These are phyloP conservation scores for Triops cancriformis DNA, from an alignment of 1,140 invertebrate genomes.

Conservation along the genomic window DNA sequence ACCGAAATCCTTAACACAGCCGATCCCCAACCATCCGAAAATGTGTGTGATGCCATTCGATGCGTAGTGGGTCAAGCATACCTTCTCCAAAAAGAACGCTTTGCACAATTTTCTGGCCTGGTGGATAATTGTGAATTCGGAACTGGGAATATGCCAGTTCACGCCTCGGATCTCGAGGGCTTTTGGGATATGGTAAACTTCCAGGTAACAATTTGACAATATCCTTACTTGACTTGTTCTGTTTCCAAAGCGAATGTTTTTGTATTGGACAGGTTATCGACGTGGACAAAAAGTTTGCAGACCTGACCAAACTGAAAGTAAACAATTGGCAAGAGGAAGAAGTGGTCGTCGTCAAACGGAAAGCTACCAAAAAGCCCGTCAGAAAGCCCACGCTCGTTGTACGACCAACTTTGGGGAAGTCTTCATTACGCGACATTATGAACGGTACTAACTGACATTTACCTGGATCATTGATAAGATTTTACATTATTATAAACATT, in stretches of 20 bases:
- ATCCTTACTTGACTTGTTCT: not conserved
- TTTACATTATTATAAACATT: too few species aligned
- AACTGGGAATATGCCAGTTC: constrained; percentile 50
- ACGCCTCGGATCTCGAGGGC: constrained; percentile 56
- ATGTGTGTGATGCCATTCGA: constrained; percentile 51
- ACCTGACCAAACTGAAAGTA: not conserved
- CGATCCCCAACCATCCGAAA: constrained; percentile 36
- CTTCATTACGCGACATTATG: not conserved
- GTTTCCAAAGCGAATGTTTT: not conserved
- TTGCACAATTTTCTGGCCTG: constrained; percentile 54
- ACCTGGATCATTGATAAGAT: not conserved
- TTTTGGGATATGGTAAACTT: constrained; percentile 68
- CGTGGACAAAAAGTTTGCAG: constrained; percentile 17
- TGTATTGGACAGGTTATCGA: not conserved
- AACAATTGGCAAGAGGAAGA: constrained; percentile 1
- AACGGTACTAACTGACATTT: not conserved
- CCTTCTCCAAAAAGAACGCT: constrained; percentile 55
- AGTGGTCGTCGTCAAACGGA: not conserved
- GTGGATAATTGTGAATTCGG: constrained; percentile 53
- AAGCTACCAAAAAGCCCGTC: not conserved
- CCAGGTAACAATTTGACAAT: constrained; percentile 41
- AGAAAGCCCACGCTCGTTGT: constrained; percentile 14
- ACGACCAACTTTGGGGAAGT: not conserved
- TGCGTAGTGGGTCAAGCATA: constrained; percentile 57
- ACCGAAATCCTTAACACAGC: not conserved